These are phyloP conservation scores for Saiga tatarica DNA, from an alignment of 2,113 vertebrate genomes.

Conservation along the genomic window DNA sequence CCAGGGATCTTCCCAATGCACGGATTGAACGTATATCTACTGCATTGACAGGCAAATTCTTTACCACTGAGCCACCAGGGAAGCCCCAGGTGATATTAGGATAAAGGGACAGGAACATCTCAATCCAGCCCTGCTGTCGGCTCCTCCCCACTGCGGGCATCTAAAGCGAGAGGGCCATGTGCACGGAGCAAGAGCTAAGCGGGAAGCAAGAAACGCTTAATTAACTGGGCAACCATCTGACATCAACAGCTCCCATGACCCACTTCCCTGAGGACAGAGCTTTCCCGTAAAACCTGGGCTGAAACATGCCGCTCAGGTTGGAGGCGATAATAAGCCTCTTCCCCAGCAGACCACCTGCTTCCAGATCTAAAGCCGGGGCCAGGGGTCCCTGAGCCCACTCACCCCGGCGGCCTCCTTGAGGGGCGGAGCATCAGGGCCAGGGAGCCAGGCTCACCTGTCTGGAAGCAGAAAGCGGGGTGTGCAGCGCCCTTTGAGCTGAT, in stretches of 20 bases:
- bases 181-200: neutral
- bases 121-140: neutral
- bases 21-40: accelerated
- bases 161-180: neutral
- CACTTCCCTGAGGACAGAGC: neutral
- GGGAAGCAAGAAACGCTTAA: neutral
- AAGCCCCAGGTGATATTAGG: neutral
- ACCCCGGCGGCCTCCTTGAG: neutral
- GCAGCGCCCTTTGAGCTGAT: neutral
- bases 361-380: neutral
- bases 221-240: neutral
- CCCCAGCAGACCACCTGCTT: neutral
- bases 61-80: neutral
- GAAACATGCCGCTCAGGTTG: neutral
- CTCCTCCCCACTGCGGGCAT: neutral
- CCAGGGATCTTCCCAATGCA: neutral
- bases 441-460: too few species aligned
- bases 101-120: neutral
- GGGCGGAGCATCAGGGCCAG: neutral
- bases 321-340: neutral
- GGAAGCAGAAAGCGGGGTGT: neutral
- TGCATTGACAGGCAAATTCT: neutral
- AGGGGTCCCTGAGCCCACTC: neutral
- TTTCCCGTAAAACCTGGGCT: neutral
- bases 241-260: neutral